Evolutionary conservation across 2,888 invertebrate species (phyloP).

Genomic region (Phragmatobia fuliginosa): DNA sequence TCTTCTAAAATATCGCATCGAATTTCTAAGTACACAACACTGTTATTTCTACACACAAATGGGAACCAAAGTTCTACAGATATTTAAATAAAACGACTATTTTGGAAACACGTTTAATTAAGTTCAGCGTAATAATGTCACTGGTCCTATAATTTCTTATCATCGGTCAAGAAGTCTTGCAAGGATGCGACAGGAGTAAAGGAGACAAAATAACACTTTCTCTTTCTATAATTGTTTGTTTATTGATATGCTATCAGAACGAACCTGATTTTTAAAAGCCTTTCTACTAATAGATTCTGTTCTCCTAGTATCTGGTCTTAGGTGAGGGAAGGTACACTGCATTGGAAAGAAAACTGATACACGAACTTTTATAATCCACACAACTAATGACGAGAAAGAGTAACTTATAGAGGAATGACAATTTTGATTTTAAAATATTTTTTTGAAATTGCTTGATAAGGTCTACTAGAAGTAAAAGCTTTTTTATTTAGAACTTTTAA

Average conservation of each 20-base stretch:
- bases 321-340: no score
- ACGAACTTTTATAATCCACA: neutral
- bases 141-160: conserved; percentile 32
- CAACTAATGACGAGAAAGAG: neutral
- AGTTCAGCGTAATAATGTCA: conserved; percentile 31
- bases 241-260: conserved; percentile 37
- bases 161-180: conserved; percentile 18
- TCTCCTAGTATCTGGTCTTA: conserved; percentile 8
- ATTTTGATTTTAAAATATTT: no score
- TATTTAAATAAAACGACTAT: conserved; percentile 17
- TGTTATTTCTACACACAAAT: conserved; percentile 27
- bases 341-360: no score
- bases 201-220: conserved; percentile 31
- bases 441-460: no score
- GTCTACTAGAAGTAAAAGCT: no score
- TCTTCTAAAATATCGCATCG: conserved; percentile 26
- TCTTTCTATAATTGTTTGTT: conserved; percentile 42
- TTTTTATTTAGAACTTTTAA: no score
- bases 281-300: conserved; percentile 12
- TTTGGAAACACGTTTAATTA: conserved; percentile 35
- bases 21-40: conserved; percentile 14
- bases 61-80: conserved; percentile 32
- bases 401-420: no score
- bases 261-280: conserved; percentile 22
- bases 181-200: conserved; percentile 24